These are phyloP conservation scores for Oscheius sp. DNA, from an alignment of 1,140 invertebrate species.

Conservation along the genomic window DNA sequence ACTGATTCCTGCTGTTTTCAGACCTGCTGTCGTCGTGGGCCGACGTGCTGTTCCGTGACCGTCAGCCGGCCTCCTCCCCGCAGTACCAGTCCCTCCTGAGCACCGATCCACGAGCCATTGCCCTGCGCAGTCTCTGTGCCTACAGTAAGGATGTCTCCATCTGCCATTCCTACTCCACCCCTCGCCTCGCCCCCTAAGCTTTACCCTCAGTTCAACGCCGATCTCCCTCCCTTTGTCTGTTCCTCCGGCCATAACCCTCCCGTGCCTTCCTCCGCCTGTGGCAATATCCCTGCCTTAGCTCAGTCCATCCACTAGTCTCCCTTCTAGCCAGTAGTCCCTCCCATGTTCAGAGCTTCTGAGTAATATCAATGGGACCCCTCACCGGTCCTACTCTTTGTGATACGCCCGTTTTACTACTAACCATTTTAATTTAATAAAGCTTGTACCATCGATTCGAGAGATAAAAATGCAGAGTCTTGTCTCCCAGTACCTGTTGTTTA, in stretches of 20 bases:
- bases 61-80: background rate
- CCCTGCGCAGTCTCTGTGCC: background rate
- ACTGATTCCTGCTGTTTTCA: conserved; percentile 1
- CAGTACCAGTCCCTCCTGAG: background rate
- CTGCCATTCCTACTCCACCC: background rate
- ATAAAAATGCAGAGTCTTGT: no score
- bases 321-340: background rate
- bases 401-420: no score
- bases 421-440: no score
- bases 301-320: background rate
- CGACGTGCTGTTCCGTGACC: conserved; percentile 6
- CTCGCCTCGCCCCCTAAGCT: background rate
- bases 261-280: background rate
- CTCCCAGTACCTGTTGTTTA: no score
- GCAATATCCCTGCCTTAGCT: background rate
- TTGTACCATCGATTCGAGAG: no score
- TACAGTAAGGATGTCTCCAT: conserved; percentile 3
- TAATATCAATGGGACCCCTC: no score
- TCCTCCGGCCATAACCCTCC: background rate
- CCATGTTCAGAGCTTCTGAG: no score
- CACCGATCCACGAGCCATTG: background rate
- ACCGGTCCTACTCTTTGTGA: no score
- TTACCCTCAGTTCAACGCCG: no score
- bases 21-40: conserved; percentile 15
- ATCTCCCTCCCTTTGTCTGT: background rate